phyloP scores from a whole-genome alignment of 1,140 invertebrate species.

The Drosophila funebris region DNA sequence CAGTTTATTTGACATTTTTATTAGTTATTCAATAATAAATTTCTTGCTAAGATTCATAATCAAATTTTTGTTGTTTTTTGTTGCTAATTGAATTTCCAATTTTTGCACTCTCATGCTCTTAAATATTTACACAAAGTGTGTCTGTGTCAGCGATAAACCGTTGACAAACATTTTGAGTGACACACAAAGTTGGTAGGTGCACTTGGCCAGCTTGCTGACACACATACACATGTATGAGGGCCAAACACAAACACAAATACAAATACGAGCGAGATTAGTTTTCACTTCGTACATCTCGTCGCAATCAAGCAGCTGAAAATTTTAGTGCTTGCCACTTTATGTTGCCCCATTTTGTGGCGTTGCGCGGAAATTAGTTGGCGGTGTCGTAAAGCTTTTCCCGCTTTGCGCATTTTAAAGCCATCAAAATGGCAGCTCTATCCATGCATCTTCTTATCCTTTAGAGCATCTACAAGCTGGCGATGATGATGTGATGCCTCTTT shows the following conservation, averaged over 20 bases:
- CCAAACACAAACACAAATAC: constrained; percentile 24
- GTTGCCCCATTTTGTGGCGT: constrained; percentile 17
- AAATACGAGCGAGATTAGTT: constrained; percentile 50
- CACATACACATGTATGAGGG: constrained; percentile 13
- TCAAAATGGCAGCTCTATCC: constrained; percentile 12
- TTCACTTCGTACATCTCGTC: constrained; percentile 5
- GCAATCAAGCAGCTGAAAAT: constrained; percentile 40
- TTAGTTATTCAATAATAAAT: background rate
- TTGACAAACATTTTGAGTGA: constrained; percentile 53
- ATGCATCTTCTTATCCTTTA: no score
- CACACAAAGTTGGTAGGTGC: constrained; percentile 43
- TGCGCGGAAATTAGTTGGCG: constrained; percentile 29
- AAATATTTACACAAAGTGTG: constrained; percentile 34
- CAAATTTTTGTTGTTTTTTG: background rate
- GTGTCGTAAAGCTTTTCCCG: constrained; percentile 16
- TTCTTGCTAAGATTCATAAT: background rate
- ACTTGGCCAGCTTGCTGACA: constrained; percentile 20
- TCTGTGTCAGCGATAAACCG: constrained; percentile 34
- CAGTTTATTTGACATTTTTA: background rate
- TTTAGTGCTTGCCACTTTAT: constrained; percentile 48
- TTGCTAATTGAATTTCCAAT: constrained; percentile 40
- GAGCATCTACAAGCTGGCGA: background rate
- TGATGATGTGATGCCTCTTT: constrained; percentile 46
- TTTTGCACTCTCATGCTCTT: constrained; percentile 17
- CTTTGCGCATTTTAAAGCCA: constrained; percentile 40